A percentile compares a stretch with the other conserved stretches of the same genome.
phyloP scores from a whole-genome alignment of 2,113 vertebrate genomes.

The Cacatua alba region DNA sequence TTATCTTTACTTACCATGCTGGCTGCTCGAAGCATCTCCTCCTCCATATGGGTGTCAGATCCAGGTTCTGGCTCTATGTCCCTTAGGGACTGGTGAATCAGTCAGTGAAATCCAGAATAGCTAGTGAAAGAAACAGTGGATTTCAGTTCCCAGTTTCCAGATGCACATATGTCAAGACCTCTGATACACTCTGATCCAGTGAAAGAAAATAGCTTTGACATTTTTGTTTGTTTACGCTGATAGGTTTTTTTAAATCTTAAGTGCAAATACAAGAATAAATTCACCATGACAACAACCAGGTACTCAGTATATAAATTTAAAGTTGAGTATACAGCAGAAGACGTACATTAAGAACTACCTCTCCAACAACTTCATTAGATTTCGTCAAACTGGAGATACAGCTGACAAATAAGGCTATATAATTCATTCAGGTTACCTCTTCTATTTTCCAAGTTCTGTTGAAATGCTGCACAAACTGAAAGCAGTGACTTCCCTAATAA shows the following conservation, averaged over 20 bases:
- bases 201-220: constrained; percentile 16
- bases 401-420: not conserved
- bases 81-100: constrained; percentile 27
- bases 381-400: not conserved
- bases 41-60: constrained; percentile 12
- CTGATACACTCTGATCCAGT: constrained; percentile 72
- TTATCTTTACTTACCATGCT: constrained; percentile 69
- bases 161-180: constrained; percentile 66
- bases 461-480: not conserved
- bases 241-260: not conserved
- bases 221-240: constrained; percentile 32
- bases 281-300: not conserved
- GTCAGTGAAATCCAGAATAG: constrained; percentile 17
- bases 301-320: not conserved
- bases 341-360: not conserved
- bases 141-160: constrained; percentile 38
- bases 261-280: not conserved
- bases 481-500: not conserved
- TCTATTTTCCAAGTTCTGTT: not conserved
- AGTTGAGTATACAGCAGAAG: not conserved
- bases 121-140: not conserved
- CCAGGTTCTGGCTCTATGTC: constrained; percentile 41
- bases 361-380: not conserved
- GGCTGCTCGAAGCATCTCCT: constrained; percentile 48
- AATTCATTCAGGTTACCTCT: not conserved